A percentile compares a stretch with the other conserved stretches of the same genome.
Conservation (phyloP, 2,113 vertebrate genomes). For the Cavia aperea region DNA sequence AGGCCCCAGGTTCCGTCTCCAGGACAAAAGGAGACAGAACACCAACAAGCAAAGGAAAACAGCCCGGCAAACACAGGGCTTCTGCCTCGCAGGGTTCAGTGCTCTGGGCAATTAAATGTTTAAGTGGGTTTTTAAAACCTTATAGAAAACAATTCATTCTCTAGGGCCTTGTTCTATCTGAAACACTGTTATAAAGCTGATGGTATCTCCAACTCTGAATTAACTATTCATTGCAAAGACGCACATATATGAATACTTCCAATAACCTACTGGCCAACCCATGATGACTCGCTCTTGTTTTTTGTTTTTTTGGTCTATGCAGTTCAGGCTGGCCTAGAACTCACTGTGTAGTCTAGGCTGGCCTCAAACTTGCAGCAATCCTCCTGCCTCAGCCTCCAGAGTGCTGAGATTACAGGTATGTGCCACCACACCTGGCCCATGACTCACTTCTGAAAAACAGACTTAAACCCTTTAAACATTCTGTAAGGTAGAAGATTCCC, state of each 20-base stretch:
- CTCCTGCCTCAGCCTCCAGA: no score
- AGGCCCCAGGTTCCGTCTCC: background rate
- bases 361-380: no score
- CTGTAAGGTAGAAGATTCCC: slow-evolving; percentile 4
- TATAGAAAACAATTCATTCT: background rate
- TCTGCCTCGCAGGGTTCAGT: background rate
- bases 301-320: no score
- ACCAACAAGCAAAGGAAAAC: background rate
- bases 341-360: no score
- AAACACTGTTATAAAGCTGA: background rate
- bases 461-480: slow-evolving; percentile 10
- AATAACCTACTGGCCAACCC: background rate
- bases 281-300: background rate
- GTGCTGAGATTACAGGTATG: no score
- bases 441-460: background rate
- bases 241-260: background rate
- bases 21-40: background rate
- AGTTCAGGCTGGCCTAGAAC: no score
- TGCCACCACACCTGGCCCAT: no score
- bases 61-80: background rate
- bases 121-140: background rate
- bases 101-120: background rate
- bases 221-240: background rate
- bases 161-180: background rate
- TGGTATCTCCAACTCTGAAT: background rate